phyloP scores from a whole-genome alignment of 2,113 vertebrate species.

The Alexandromys fortis region DNA sequence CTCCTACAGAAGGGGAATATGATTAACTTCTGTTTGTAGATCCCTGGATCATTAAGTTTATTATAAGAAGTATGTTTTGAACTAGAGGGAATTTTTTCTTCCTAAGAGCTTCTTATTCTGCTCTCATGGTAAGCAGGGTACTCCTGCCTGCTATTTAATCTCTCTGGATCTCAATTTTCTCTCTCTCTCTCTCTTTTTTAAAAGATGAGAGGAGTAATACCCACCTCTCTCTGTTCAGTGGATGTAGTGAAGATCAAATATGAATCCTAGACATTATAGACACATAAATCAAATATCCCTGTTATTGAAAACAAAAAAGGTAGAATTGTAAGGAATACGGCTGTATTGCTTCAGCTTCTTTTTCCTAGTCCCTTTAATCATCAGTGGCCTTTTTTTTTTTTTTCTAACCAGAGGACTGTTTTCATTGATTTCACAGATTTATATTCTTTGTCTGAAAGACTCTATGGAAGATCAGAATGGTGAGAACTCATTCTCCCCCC shows the following conservation, averaged over 20 bases:
- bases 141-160: slow-evolving; percentile 1
- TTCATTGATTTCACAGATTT: slow-evolving; percentile 56
- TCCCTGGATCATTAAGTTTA: not conserved
- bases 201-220: not conserved
- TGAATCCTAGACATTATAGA: not conserved
- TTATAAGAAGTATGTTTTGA: not conserved
- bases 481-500: not conserved
- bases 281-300: not conserved
- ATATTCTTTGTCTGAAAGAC: slow-evolving; percentile 53
- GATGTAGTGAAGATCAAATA: not conserved
- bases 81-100: not conserved
- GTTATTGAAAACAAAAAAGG: not conserved
- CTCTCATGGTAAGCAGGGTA: not conserved
- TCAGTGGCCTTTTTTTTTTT: slow-evolving; percentile 28
- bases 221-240: not conserved
- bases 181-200: not conserved
- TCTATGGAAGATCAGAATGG: slow-evolving; percentile 43
- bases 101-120: not conserved
- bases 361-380: slow-evolving; percentile 13
- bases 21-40: not conserved
- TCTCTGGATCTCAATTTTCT: not conserved
- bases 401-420: not conserved
- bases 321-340: not conserved
- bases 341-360: not conserved
- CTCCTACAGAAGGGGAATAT: too few species aligned